Evolutionary conservation across 1,140 invertebrate genomes (phyloP).

Genomic region (Himalopsyche phryganea): DNA sequence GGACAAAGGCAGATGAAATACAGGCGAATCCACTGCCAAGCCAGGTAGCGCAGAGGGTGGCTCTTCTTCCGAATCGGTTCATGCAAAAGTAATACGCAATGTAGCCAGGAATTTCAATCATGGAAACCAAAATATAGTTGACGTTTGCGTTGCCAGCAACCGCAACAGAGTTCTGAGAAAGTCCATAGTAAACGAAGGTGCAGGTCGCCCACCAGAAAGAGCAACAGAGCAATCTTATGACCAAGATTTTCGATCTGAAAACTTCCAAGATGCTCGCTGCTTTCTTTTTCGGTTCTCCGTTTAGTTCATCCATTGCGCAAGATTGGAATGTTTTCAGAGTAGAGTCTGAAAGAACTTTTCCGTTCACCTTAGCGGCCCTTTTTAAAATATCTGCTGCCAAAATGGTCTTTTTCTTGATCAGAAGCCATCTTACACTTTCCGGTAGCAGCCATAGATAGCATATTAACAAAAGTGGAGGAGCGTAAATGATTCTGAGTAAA

Average conservation of each 20-base stretch:
- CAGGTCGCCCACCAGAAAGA: conserved; percentile 67
- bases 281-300: conserved; percentile 19
- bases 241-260: conserved; percentile 54
- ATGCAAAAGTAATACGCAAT: conserved; percentile 60
- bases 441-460: conserved; percentile 58
- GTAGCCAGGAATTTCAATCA: conserved; percentile 71
- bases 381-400: conserved; percentile 59
- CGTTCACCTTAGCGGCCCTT: conserved; percentile 67
- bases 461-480: conserved; percentile 61
- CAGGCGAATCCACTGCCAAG: conserved; percentile 56
- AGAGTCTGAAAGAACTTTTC: conserved; percentile 54
- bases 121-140: conserved; percentile 67
- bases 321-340: conserved; percentile 47
- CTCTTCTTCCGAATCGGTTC: conserved; percentile 61
- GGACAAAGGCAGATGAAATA: conserved; percentile 41
- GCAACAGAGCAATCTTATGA: conserved; percentile 61
- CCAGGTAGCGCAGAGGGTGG: conserved; percentile 57
- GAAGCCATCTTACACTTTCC: conserved; percentile 71
- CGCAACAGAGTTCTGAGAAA: conserved; percentile 74
- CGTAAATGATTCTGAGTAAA: conserved; percentile 63
- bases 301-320: conserved; percentile 35
- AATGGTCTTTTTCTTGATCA: conserved; percentile 64
- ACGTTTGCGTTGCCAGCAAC: conserved; percentile 69
- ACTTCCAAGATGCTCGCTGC: conserved; percentile 49
- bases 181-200: conserved; percentile 75